Base-by-base conservation (phyloP, 1,140 invertebrate genomes). In the Palaemon carinicauda region DNA sequence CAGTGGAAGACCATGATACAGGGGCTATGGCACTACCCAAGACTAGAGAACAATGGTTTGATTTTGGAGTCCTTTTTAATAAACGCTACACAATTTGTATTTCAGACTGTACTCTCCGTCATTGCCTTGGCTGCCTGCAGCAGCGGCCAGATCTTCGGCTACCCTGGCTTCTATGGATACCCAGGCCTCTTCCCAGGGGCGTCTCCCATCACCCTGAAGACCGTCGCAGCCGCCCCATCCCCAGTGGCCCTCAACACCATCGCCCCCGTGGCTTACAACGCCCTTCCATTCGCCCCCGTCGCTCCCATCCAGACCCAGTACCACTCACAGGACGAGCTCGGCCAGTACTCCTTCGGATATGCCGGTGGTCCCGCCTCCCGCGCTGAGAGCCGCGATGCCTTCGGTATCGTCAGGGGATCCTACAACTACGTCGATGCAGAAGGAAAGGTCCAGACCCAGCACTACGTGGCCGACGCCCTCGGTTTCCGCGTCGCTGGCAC, bases 401-500 rank as follows among this genome's bases (percentile, higher is more conserved):
- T 54, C 51, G 83, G 83, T 50, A 41, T 33, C 14, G 83, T 86
- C 29, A 56, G 77, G 5, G 83, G 83, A 4, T 54, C 77, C 21
- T 86, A 80, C 83, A 86, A 80, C 65, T 86, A 86, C 51, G 65
- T 86, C 15, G 83, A 86, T 77, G n/a, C 83, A 7, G 69, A 86
- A 15, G 83, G 83, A 19, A 69, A 86, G 50, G 77, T 86, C 10
- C 83, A 86, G 83, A 86, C 83, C 41, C 77, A 80, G 21, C 77
- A 80, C 65, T 86, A 86, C 29, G 83, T 86, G 65, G 83, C 83
- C 31, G 83, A 87, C 51, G 69, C 86, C 41, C 65, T 74, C 4
- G 94, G 94, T 60, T 95, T 95, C 91, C 92, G 94, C 53, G 94
- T 94, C 12, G 92, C 93, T 12, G 94, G 93, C 27, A 94, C 93